Conservation (phyloP, 2,888 invertebrate genomes). For the Hydraecia micacea region DNA sequence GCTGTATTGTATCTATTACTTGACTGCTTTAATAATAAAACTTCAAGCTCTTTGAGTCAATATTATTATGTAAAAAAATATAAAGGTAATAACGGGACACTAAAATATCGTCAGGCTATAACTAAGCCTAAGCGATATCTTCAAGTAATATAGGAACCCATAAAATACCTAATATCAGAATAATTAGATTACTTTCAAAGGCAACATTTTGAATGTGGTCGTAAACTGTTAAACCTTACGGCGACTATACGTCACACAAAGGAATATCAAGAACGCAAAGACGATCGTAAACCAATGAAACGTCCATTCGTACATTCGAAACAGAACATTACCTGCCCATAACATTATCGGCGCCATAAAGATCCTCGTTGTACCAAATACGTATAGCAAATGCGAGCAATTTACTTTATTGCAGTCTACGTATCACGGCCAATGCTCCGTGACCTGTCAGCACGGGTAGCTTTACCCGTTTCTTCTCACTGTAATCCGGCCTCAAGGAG, state of each 20-base stretch:
- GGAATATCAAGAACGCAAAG: conserved; percentile 62
- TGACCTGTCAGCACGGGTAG: conserved; percentile 71
- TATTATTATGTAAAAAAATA: not conserved
- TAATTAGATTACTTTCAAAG: conserved; percentile 39
- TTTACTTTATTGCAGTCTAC: conserved; percentile 88
- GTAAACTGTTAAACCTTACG: conserved; percentile 54
- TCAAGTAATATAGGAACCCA: not conserved
- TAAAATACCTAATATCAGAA: conserved; percentile 24
- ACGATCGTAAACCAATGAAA: conserved; percentile 86
- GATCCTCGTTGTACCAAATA: conserved; percentile 85
- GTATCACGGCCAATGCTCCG: conserved; percentile 75
- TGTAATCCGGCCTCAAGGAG: conserved; percentile 49
- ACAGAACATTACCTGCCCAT: conserved; percentile 88
- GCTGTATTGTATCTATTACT: not conserved
- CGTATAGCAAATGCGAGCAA: conserved; percentile 88
- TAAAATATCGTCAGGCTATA: not conserved
- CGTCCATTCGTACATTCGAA: conserved; percentile 83
- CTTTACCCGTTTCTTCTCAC: conserved; percentile 53
- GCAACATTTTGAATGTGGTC: conserved; percentile 54
- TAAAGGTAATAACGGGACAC: not conserved
- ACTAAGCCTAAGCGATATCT: not conserved
- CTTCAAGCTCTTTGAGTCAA: not conserved
- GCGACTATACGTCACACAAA: conserved; percentile 43
- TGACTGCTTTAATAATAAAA: not conserved
- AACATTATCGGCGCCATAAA: conserved; percentile 89